Evolutionary conservation across 1,140 invertebrate species (phyloP).

Genomic region (Drosophila teissieri): DNA sequence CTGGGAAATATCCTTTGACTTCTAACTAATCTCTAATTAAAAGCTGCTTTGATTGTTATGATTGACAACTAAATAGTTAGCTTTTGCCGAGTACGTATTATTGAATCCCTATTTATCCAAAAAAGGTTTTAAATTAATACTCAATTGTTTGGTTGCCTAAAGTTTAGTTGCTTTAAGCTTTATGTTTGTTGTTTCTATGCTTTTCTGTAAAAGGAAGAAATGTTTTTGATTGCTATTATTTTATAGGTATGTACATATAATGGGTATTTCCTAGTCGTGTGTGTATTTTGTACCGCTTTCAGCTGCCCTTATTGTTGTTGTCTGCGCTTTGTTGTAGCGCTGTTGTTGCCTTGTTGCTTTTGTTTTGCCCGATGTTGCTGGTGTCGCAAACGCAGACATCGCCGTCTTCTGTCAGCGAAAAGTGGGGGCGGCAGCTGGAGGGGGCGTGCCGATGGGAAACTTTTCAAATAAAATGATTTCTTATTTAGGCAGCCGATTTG

Average conservation of each 20-base stretch:
- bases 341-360: conserved; percentile 19
- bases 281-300: background rate
- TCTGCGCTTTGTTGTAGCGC: background rate
- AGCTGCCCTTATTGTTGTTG: background rate
- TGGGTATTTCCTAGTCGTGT: too few species aligned
- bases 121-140: too few species aligned
- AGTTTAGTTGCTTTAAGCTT: too few species aligned
- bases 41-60: too few species aligned
- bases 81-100: too few species aligned
- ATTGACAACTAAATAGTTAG: too few species aligned
- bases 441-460: conserved; percentile 48
- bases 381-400: conserved; percentile 25
- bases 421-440: conserved; percentile 1
- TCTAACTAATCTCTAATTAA: too few species aligned
- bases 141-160: too few species aligned
- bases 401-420: background rate
- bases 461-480: conserved; percentile 80
- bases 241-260: background rate
- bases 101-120: too few species aligned
- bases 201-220: too few species aligned
- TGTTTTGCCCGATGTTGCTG: conserved; percentile 25
- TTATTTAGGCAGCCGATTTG: conserved; percentile 74
- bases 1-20: too few species aligned
- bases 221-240: background rate
- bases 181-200: too few species aligned